Percentiles rank a stretch among this genome's conserved stretches.
These are phyloP conservation scores for Zaprionus capensis DNA, from an alignment of 1,140 invertebrate species.

Conservation along the genomic window DNA sequence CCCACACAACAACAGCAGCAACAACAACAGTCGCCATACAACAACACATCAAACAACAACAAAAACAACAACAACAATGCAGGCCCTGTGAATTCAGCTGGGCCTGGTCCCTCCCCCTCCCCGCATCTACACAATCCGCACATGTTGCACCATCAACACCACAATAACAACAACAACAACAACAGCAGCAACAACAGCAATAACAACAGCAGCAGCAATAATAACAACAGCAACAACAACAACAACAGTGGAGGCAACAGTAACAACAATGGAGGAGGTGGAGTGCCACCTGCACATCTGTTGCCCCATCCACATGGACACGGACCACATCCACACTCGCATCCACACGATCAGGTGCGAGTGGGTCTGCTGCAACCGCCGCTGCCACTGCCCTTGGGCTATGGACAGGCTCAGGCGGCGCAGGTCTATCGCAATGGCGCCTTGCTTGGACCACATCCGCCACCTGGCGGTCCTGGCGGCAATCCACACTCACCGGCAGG, in stretches of 20 bases:
- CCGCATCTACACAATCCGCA: constrained; percentile 65
- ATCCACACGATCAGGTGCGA: constrained; percentile 63
- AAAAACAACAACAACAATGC: constrained; percentile 31
- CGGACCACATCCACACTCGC: constrained; percentile 10
- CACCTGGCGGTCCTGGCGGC: not conserved
- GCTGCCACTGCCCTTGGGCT: constrained; percentile 33
- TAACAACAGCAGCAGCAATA: constrained; percentile 38
- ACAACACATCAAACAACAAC: constrained; percentile 35
- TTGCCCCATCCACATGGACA: constrained; percentile 57
- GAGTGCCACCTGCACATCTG: constrained; percentile 40
- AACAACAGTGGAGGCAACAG: not conserved
- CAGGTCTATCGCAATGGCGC: constrained; percentile 62
- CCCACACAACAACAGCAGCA: constrained; percentile 42
- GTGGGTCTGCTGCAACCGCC: constrained; percentile 68
- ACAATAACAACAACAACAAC: constrained; percentile 24
- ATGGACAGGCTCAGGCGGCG: constrained; percentile 27
- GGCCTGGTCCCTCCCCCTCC: constrained; percentile 37
- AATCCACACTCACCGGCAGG: constrained; percentile 16
- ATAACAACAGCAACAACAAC: not conserved
- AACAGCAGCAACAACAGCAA: constrained; percentile 12
- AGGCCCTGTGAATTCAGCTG: constrained; percentile 24
- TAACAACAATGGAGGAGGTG: constrained; percentile 2
- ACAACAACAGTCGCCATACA: constrained; percentile 57
- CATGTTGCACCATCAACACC: constrained; percentile 59
- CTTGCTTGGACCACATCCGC: constrained; percentile 51